Percentiles rank a stretch among this genome's conserved stretches.
phyloP scores from a whole-genome alignment of 1,140 invertebrate species.

The Nomia melanderi region DNA sequence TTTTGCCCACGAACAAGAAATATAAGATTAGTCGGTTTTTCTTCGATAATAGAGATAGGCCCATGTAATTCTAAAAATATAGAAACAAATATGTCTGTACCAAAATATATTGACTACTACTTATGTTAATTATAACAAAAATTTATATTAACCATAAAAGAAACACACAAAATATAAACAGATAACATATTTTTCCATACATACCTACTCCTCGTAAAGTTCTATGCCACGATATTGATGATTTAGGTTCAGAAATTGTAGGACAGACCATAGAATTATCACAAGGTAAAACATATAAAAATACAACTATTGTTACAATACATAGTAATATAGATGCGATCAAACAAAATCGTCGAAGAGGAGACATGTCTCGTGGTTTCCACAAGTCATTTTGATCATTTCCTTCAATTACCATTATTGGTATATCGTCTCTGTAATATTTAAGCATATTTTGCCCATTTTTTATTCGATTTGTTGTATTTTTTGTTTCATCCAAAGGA shows the following conservation, averaged over 20 bases:
- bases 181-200: constrained; percentile 38
- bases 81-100: not conserved
- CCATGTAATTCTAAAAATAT: constrained; percentile 84
- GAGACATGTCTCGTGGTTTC: constrained; percentile 84
- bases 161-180: not conserved
- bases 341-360: constrained; percentile 84
- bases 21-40: constrained; percentile 85
- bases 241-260: constrained; percentile 81
- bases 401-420: constrained; percentile 83
- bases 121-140: too few species aligned
- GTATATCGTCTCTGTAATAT: constrained; percentile 81
- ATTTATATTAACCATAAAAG: constrained; percentile 28
- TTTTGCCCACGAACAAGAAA: constrained; percentile 84
- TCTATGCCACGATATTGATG: constrained; percentile 84
- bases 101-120: too few species aligned
- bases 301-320: constrained; percentile 86
- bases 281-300: constrained; percentile 89
- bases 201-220: constrained; percentile 85
- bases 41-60: constrained; percentile 85
- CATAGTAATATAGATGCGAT: constrained; percentile 86
- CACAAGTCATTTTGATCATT: constrained; percentile 82
- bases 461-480: constrained; percentile 66
- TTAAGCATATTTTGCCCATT: constrained; percentile 70
- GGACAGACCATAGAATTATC: constrained; percentile 84
- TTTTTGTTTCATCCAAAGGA: constrained; percentile 75